Base-by-base conservation (phyloP, 2,797 vertebrate genomes). In the Pseudopleuronectes americanus region DNA sequence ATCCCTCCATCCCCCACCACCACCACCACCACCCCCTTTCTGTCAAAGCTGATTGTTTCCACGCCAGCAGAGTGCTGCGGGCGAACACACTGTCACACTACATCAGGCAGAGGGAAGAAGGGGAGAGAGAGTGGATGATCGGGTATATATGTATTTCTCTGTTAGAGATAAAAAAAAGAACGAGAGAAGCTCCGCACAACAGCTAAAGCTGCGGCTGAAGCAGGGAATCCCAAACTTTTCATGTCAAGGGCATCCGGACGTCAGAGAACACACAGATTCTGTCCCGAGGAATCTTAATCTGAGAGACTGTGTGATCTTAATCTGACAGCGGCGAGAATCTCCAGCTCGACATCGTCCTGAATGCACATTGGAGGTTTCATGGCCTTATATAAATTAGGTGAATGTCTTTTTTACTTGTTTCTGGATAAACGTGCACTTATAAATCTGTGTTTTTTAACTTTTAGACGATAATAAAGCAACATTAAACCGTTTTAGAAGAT, bases 21-120 rank as follows among this genome's bases (percentile, higher is more conserved):
- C 26, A 26, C 26, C 58, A 66, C 28, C 69, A n/a, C 43, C 85
- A 86, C 92, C 92, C 92, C 88, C 88, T 91, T 91, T 87, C 93
- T 95, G 93, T 95, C 94, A 94, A 84, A 92, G 91, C 89, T 89
- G 93, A 94, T 95, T 94, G 92, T 94, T 94, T 94, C 93, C 93
- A 93, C 90, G 85, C 93, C 93, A 94, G 87, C 91, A 89, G 89
- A 94, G 88, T 80, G 92, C 94, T 93, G 88, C 77, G 62, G 93
- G 93, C 92, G 70, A 87, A 78, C 86, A 85, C 90, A 92, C 91
- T 94, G 93, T 94, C 93, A 94, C 91, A 93, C 87, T 89, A 87
- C 93, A 94, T 94, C 93, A 93, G 89, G 84, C 89, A 81, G 88
- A 84, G 81, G 89, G 83, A 79, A 73, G 81, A 81, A 76, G 76